These are phyloP conservation scores for Drosophila anceps DNA, from an alignment of 2,888 invertebrate species.

Conservation along the genomic window DNA sequence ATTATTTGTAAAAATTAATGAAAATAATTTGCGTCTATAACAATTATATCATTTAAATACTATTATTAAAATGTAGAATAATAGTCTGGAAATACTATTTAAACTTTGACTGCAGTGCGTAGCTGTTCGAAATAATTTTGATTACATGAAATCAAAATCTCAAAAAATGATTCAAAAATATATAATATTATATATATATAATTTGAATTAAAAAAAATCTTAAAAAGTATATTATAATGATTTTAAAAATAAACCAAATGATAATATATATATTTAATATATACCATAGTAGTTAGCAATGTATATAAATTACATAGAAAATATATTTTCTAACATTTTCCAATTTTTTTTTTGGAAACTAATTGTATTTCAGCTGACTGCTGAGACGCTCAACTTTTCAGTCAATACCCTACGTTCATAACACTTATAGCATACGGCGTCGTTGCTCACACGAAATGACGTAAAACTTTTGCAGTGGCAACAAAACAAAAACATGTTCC, in stretches of 20 bases:
- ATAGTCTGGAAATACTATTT: not conserved
- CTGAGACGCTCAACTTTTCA: not conserved
- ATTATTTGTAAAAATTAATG: not conserved
- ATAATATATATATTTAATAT: too few species aligned
- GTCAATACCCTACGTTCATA: slow-evolving; percentile 53
- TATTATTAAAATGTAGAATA: not conserved
- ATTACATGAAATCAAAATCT: not conserved
- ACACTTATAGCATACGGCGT: slow-evolving; percentile 44
- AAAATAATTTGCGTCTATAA: not conserved
- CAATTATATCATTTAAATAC: slow-evolving; percentile 1
- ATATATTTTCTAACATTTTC: not conserved
- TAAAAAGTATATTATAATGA: too few species aligned
- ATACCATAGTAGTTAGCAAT: too few species aligned
- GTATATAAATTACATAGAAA: too few species aligned
- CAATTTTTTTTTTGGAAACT: not conserved
- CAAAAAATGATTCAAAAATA: not conserved
- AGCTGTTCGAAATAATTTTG: not conserved
- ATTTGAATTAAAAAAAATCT: too few species aligned
- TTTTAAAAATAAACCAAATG: too few species aligned
- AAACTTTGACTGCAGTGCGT: not conserved
- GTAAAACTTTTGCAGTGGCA: slow-evolving; percentile 68
- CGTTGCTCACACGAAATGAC: slow-evolving; percentile 57
- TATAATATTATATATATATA: not conserved
- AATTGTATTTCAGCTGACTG: not conserved
- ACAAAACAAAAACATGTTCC: slow-evolving; percentile 78